Conservation (phyloP, 2,888 invertebrate species). For the Abrostola triplasia region DNA sequence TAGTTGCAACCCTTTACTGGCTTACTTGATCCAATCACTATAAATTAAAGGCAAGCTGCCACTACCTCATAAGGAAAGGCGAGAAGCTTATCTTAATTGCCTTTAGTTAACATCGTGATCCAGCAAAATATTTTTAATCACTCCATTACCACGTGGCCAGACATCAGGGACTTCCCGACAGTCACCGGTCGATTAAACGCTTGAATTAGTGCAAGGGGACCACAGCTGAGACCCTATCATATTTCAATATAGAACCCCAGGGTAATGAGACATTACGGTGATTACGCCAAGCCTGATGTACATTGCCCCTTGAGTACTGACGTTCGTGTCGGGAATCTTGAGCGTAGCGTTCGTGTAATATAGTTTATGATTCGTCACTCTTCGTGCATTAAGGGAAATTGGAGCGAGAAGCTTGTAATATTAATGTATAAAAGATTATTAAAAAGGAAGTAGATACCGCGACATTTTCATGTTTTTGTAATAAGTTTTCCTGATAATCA, state of each 20-base stretch:
- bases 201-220: constrained; percentile 71
- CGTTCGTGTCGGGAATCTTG: constrained; percentile 45
- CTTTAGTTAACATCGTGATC: not conserved
- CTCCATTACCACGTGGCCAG: constrained; percentile 50
- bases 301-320: constrained; percentile 54
- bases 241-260: constrained; percentile 70
- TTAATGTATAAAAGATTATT: not conserved
- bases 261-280: constrained; percentile 59
- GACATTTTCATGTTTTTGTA: too few relatives aligned
- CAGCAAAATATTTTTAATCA: constrained; percentile 13
- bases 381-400: constrained; percentile 20
- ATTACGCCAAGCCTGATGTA: constrained; percentile 55
- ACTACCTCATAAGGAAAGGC: not conserved
- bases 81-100: not conserved
- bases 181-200: constrained; percentile 70
- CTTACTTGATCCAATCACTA: too few relatives aligned
- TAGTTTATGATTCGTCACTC: constrained; percentile 27
- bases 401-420: constrained; percentile 6
- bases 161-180: constrained; percentile 48
- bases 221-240: constrained; percentile 77
- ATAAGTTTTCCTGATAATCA: too few relatives aligned
- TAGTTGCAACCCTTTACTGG: too few relatives aligned
- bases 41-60: too few relatives aligned
- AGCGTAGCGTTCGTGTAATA: constrained; percentile 24
- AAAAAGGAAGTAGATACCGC: not conserved